These are phyloP conservation scores for Neolamprologus cancellatus DNA, from an alignment of 2,113 vertebrate genomes.

Conservation along the genomic window DNA sequence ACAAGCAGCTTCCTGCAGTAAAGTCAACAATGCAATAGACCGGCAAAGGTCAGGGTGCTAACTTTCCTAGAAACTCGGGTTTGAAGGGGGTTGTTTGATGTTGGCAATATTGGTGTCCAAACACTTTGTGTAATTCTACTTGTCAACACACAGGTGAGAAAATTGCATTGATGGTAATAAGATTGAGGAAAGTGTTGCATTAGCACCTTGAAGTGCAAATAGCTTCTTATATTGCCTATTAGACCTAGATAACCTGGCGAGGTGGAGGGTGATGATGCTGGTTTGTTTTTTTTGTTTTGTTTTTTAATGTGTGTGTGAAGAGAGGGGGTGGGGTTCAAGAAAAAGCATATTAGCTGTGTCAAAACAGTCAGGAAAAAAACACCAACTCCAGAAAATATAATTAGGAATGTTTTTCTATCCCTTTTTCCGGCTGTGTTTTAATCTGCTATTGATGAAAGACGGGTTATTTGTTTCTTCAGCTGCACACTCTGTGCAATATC, in stretches of 20 bases:
- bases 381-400: conserved; percentile 38
- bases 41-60: conserved; percentile 4
- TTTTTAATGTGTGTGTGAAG: background rate
- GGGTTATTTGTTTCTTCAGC: conserved; percentile 58
- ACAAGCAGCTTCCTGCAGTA: conserved; percentile 3
- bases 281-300: background rate
- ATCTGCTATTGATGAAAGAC: conserved; percentile 55
- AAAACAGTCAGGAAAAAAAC: conserved; percentile 26
- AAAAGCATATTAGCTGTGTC: conserved; percentile 54
- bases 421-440: conserved; percentile 38
- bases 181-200: conserved; percentile 66
- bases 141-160: conserved; percentile 48
- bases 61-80: background rate
- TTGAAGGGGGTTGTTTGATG: background rate
- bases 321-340: background rate
- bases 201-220: conserved; percentile 67
- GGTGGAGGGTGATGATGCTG: conserved; percentile 14
- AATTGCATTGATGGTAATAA: conserved; percentile 34
- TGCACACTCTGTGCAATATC: conserved; percentile 46
- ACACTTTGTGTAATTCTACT: conserved; percentile 42
- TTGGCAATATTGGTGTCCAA: conserved; percentile 9
- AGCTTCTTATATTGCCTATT: conserved; percentile 58
- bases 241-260: conserved; percentile 44
- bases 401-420: conserved; percentile 20
- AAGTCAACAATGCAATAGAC: conserved; percentile 15